phyloP scores from a whole-genome alignment of 2,797 vertebrate species.

The Zonotrichia albicollis region DNA sequence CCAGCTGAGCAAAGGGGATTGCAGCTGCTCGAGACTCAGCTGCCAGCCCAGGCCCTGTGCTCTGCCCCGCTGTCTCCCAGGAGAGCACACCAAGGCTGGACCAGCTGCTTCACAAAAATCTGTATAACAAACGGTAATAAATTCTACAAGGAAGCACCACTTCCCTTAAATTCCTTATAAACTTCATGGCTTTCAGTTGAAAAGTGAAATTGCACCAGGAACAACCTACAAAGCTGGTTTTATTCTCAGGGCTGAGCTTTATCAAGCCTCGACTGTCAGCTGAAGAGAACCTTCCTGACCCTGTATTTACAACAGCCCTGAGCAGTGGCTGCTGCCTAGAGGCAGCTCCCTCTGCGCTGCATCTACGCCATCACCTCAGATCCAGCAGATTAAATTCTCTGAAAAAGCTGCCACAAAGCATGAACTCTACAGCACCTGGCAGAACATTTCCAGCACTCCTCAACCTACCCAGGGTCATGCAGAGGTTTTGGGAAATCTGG shows the following conservation, averaged over 20 bases:
- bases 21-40: background rate
- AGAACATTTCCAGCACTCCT: background rate
- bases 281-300: background rate
- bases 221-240: slow-evolving; percentile 8
- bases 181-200: background rate
- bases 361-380: background rate
- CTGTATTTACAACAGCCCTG: background rate
- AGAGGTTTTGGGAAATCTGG: background rate
- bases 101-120: background rate
- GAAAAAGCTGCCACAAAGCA: background rate
- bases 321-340: background rate
- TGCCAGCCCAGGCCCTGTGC: background rate
- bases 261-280: background rate
- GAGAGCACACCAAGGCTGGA: background rate
- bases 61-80: background rate
- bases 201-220: background rate
- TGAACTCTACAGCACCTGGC: background rate
- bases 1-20: background rate
- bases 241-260: background rate
- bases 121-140: background rate
- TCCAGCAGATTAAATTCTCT: background rate
- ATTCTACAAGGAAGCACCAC: background rate
- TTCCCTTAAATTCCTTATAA: background rate
- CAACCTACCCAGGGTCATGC: background rate
- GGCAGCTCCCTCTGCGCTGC: background rate